Percentiles rank a stretch among this genome's conserved stretches.
Conservation (phyloP, 2,113 vertebrate genomes). For the Dipodomys ordii region DNA sequence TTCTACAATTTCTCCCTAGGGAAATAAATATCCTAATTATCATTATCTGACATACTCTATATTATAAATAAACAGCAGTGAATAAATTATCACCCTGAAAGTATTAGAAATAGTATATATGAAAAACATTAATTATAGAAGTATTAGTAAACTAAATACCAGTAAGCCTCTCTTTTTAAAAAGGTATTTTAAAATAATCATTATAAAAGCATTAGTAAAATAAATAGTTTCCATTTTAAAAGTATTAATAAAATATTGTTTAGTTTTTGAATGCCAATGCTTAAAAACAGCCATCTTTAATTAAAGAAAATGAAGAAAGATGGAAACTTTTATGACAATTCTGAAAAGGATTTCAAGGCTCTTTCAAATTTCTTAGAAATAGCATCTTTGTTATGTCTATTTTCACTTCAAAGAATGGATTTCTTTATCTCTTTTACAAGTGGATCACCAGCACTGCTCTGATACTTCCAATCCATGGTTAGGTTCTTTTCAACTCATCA, state of each 20-base stretch:
- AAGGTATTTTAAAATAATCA: no score
- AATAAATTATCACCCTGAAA: not conserved
- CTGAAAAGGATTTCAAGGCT: not conserved
- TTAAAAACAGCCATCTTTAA: slow-evolving; percentile 25
- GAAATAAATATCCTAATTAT: not conserved
- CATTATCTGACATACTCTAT: slow-evolving; percentile 17
- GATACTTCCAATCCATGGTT: not conserved
- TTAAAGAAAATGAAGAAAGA: slow-evolving; percentile 49
- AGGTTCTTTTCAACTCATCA: slow-evolving; percentile 36
- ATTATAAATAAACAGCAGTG: not conserved
- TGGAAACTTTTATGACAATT: not conserved
- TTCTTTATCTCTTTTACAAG: slow-evolving; percentile 5
- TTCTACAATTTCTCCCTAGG: not conserved
- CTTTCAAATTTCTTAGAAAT: slow-evolving; percentile 6
- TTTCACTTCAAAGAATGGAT: slow-evolving; percentile 41
- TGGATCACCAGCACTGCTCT: slow-evolving; percentile 3
- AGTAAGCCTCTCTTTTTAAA: no score
- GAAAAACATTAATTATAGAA: not conserved
- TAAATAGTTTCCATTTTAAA: not conserved
- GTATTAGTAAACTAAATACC: not conserved
- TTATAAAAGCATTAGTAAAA: not conserved
- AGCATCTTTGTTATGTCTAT: not conserved
- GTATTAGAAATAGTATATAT: no score
- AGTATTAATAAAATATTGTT: slow-evolving; percentile 34
- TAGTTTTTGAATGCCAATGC: not conserved